Evolutionary conservation across 2,888 invertebrate species (phyloP).

Genomic region (Cataglyphis livida): DNA sequence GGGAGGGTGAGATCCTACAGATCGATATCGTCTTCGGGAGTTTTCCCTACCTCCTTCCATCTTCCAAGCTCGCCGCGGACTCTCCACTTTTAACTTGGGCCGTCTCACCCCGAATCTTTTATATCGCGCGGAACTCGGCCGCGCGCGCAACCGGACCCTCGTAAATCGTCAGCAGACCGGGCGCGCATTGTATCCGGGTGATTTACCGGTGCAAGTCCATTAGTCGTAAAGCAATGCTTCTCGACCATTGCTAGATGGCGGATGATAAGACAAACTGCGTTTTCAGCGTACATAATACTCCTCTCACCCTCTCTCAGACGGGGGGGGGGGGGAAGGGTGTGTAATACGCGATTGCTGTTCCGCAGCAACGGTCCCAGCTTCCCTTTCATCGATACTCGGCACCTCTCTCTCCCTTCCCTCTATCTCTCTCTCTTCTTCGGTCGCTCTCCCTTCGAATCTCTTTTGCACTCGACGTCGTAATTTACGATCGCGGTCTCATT

Average conservation of each 20-base stretch:
- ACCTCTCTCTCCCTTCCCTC: conserved; percentile 14
- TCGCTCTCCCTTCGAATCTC: conserved; percentile 8
- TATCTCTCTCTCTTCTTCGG: conserved; percentile 2
- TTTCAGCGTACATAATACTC: conserved; percentile 67
- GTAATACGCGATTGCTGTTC: conserved; percentile 54
- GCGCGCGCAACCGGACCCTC: conserved; percentile 67
- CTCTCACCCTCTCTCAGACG: neutral
- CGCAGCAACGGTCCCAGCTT: conserved; percentile 66
- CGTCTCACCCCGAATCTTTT: conserved; percentile 63
- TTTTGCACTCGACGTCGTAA: conserved; percentile 69
- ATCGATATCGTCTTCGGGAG: conserved; percentile 59
- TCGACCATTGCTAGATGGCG: conserved; percentile 75
- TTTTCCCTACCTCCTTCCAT: conserved; percentile 38
- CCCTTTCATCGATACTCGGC: conserved; percentile 71
- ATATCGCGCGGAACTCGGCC: conserved; percentile 67
- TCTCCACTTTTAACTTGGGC: conserved; percentile 61
- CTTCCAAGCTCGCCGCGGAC: conserved; percentile 38
- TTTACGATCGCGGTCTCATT: conserved; percentile 76
- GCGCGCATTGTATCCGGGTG: conserved; percentile 76
- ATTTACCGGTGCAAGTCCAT: conserved; percentile 81
- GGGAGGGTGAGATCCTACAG: conserved; percentile 59
- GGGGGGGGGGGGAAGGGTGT: too few species aligned
- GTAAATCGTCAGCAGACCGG: conserved; percentile 74
- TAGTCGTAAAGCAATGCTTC: conserved; percentile 80
- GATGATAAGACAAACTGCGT: conserved; percentile 78